Evolutionary conservation across 92 coral and sea anemone species (phyloP).

Genomic region (Micromussa lordhowensis): DNA sequence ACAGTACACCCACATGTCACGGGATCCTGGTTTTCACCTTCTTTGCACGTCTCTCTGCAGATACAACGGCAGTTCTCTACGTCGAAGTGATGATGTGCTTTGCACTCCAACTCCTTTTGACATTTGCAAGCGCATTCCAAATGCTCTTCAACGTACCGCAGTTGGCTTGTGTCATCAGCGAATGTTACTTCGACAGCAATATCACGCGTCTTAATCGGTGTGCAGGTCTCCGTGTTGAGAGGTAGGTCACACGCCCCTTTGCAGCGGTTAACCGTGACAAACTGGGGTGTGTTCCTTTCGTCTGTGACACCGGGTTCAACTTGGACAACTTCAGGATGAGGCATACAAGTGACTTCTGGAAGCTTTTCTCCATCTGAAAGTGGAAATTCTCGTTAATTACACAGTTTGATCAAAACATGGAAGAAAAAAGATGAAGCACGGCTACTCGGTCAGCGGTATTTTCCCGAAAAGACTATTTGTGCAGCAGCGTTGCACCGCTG

Average conservation of each 20-base stretch:
- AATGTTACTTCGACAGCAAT: not conserved
- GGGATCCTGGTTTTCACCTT: not conserved
- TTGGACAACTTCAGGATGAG: conserved; percentile 23
- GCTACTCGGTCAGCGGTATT: not conserved
- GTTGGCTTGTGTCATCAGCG: not conserved
- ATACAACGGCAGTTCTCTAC: not conserved
- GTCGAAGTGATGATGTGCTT: not conserved
- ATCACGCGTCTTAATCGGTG: not conserved
- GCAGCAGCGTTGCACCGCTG: not conserved
- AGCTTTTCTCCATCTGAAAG: not conserved
- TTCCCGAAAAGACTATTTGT: not conserved
- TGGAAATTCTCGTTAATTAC: not conserved
- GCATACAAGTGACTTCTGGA: not conserved
- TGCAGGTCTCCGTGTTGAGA: not conserved
- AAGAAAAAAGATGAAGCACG: not conserved
- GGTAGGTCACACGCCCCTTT: conserved; percentile 13
- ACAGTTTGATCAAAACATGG: too few species aligned
- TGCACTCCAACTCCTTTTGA: not conserved
- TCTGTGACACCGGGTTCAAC: not conserved
- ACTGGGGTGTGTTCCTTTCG: conserved; percentile 9
- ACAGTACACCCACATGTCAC: not conserved
- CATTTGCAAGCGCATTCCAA: conserved; percentile 5
- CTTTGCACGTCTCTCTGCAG: not conserved
- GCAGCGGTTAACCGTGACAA: conserved; percentile 25
- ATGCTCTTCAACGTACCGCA: not conserved